phyloP scores from a whole-genome alignment of 1,140 invertebrate species.

The Reticulitermes speratus region DNA sequence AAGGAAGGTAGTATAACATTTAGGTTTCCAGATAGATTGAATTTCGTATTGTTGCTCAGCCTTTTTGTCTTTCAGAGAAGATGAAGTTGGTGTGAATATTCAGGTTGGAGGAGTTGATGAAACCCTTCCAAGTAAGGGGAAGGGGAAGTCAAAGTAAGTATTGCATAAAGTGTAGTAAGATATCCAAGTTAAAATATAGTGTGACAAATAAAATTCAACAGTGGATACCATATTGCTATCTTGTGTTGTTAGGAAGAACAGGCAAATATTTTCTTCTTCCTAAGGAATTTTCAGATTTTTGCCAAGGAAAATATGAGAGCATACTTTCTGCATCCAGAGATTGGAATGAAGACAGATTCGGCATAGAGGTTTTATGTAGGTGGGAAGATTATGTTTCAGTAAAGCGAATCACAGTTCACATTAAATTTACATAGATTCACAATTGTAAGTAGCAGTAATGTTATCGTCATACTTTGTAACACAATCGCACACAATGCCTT shows the following conservation, averaged over 20 bases:
- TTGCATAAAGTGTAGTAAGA: background rate
- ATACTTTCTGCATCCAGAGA: no score
- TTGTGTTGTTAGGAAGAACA: background rate
- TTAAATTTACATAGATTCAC: no score
- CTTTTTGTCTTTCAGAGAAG: constrained; percentile 49
- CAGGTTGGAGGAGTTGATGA: constrained; percentile 21
- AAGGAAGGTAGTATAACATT: constrained; percentile 40
- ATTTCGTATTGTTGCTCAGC: constrained; percentile 32
- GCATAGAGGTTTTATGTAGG: no score
- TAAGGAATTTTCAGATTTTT: background rate
- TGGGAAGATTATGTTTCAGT: no score
- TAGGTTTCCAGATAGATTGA: constrained; percentile 40
- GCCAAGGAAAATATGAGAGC: no score
- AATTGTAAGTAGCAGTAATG: no score
- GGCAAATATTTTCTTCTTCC: background rate
- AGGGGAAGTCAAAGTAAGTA: constrained; percentile 33
- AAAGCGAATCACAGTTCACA: no score
- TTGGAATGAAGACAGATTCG: no score
- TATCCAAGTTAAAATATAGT: background rate
- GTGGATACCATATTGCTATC: background rate
- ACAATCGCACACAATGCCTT: no score
- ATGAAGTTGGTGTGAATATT: constrained; percentile 35
- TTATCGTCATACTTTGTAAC: no score
- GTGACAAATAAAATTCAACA: background rate
- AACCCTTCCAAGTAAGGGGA: constrained; percentile 28